Evolutionary conservation across 2,888 invertebrate genomes (phyloP).

Genomic region (Cerceris ruficornis): DNA sequence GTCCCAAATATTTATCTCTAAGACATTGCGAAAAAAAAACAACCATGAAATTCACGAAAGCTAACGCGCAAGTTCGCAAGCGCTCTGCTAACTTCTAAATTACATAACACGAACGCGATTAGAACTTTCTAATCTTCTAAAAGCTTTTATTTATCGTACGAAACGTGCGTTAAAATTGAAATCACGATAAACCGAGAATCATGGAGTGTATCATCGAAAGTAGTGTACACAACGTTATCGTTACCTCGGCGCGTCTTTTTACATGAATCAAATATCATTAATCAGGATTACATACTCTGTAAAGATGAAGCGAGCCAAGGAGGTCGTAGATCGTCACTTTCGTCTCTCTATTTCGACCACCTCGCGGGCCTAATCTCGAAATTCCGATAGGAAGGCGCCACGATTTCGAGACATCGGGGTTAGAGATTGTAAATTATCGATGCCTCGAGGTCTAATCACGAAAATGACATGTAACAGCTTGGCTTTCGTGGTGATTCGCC

Average conservation of each 20-base stretch:
- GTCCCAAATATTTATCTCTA: no score
- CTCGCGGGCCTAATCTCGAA: conserved; percentile 18
- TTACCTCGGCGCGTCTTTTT: background rate
- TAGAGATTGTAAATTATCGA: conserved; percentile 24
- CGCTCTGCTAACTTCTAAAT: no score
- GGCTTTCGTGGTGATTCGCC: conserved; percentile 8
- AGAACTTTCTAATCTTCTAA: no score
- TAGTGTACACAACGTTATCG: conserved; percentile 1
- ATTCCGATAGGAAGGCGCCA: conserved; percentile 23
- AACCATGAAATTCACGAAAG: no score
- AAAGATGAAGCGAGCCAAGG: conserved; percentile 40
- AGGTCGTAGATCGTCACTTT: conserved; percentile 27
- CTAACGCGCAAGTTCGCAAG: no score
- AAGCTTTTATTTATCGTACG: no score
- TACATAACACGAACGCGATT: no score
- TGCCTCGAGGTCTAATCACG: background rate
- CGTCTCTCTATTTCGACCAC: conserved; percentile 19
- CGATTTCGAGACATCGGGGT: conserved; percentile 13
- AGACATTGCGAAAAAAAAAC: no score
- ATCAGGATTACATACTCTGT: background rate
- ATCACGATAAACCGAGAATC: background rate
- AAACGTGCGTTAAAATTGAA: background rate
- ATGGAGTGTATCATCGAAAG: background rate
- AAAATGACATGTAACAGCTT: conserved; percentile 1
- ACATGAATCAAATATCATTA: background rate